Conservation (phyloP, 1,140 invertebrate species). For the Leptinotarsa texana region DNA sequence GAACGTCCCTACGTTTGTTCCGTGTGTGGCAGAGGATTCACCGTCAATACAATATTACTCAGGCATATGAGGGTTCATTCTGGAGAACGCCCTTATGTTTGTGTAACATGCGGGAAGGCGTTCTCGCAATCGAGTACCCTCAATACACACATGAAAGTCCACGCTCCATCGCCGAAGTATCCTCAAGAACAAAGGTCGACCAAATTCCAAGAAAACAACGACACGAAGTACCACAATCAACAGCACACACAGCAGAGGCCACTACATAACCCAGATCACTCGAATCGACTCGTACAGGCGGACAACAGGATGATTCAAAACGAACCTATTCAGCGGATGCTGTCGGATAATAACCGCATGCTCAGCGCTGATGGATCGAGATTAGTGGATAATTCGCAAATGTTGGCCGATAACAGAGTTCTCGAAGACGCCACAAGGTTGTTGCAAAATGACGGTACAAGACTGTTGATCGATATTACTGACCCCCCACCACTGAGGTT, state of each 20-base stretch:
- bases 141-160: conserved; percentile 55
- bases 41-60: conserved; percentile 57
- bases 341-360: conserved; percentile 42
- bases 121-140: conserved; percentile 55
- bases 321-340: conserved; percentile 33
- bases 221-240: conserved; percentile 32
- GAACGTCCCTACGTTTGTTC: conserved; percentile 68
- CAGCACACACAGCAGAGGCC: conserved; percentile 33
- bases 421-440: conserved; percentile 38
- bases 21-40: conserved; percentile 64
- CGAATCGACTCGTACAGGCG: conserved; percentile 27
- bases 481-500: conserved; percentile 45
- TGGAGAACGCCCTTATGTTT: conserved; percentile 63
- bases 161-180: conserved; percentile 45
- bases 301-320: conserved; percentile 43
- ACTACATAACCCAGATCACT: conserved; percentile 33
- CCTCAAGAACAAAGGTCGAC: conserved; percentile 42
- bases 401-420: conserved; percentile 44
- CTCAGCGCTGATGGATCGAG: conserved; percentile 42
- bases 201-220: conserved; percentile 27
- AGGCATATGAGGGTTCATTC: conserved; percentile 60
- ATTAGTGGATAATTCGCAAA: conserved; percentile 45
- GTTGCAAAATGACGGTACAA: conserved; percentile 39
- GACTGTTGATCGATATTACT: conserved; percentile 40
- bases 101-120: conserved; percentile 60